Conservation (phyloP, 2,113 vertebrate species). For the Microtus montanus region DNA sequence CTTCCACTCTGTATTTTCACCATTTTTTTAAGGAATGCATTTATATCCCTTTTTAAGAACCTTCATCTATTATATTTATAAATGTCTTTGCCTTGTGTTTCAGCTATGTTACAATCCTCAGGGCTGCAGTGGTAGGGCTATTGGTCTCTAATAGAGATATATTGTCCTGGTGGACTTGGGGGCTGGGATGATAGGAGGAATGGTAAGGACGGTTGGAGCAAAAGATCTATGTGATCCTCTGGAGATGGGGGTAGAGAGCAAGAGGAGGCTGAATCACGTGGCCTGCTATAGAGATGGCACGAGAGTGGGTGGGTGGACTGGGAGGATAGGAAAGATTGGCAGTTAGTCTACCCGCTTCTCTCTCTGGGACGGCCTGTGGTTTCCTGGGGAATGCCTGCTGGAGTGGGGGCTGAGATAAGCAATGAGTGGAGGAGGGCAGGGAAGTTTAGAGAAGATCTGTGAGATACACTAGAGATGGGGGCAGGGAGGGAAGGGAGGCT, state of each 20-base stretch:
- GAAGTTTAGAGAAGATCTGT: not conserved
- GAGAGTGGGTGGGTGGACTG: not conserved
- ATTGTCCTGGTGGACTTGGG: not conserved
- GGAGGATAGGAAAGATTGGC: not conserved
- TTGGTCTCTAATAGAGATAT: not conserved
- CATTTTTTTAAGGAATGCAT: not conserved
- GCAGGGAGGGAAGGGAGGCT: not conserved
- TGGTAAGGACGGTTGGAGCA: not conserved
- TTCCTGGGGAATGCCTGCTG: not conserved
- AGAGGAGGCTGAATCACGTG: not conserved
- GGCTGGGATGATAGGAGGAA: not conserved
- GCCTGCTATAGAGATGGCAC: not conserved
- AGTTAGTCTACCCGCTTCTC: not conserved
- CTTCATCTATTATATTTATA: not conserved
- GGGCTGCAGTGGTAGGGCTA: not conserved
- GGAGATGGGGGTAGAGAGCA: not conserved
- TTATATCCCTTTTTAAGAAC: not conserved
- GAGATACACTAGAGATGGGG: not conserved
- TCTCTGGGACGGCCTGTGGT: not conserved
- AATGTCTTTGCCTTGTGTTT: not conserved
- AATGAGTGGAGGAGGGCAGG: not conserved
- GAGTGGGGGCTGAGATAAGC: not conserved
- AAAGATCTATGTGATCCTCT: not conserved
- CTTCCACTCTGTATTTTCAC: not conserved
- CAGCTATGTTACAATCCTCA: not conserved